Conservation (phyloP, 2,113 vertebrate genomes). For the Sinocyclocheilus grahami region DNA sequence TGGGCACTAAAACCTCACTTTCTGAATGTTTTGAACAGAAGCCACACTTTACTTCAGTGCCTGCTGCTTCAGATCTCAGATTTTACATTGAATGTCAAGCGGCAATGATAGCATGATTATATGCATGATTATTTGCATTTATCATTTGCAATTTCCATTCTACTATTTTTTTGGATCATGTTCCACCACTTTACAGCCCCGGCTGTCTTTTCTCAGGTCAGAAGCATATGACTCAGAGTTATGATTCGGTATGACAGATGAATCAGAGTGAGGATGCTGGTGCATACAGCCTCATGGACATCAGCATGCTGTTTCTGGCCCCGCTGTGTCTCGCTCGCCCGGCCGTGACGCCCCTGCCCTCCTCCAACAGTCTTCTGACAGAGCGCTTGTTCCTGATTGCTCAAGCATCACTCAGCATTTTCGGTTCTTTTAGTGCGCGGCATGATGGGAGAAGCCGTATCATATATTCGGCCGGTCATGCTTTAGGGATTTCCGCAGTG, state of each 20-base stretch:
- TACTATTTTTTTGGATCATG: neutral
- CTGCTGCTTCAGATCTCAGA: neutral
- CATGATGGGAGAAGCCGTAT: slow-evolving; percentile 2
- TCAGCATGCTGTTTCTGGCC: neutral
- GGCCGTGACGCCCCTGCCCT: neutral
- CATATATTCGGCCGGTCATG: neutral
- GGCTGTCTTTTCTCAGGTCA: neutral
- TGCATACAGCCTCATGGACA: neutral
- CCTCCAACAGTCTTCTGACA: neutral
- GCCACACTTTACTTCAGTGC: neutral
- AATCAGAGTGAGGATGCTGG: neutral
- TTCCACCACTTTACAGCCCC: neutral
- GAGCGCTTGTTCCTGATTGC: slow-evolving; percentile 31
- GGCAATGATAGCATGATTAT: neutral
- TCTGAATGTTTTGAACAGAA: neutral
- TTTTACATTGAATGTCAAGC: neutral
- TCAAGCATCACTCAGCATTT: slow-evolving; percentile 49
- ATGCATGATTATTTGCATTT: neutral
- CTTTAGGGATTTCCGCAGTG: neutral
- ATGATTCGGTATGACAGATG: slow-evolving; percentile 19
- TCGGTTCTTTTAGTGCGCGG: slow-evolving; percentile 11
- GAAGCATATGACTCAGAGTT: neutral
- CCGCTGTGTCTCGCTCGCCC: slow-evolving; percentile 20
- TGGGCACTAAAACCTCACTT: neutral
- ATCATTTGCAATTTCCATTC: neutral